Evolutionary conservation across 2,113 vertebrate species (phyloP).

Genomic region (Salvator merianae): DNA sequence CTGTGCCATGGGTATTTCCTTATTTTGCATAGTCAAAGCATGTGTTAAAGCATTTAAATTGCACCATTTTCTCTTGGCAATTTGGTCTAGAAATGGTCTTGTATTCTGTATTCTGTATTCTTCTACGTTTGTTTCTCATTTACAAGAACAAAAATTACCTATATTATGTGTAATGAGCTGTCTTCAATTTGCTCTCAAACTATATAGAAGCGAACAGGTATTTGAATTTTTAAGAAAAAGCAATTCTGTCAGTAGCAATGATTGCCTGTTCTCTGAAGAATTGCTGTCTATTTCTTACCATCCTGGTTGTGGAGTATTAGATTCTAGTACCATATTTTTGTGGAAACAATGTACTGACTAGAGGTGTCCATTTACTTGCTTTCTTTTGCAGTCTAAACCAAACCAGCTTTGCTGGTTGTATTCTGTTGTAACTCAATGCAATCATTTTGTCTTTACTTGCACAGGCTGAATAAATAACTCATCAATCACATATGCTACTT

Average conservation of each 20-base stretch:
- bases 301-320: background rate
- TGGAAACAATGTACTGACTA: background rate
- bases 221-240: conserved; percentile 8
- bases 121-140: background rate
- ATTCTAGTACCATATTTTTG: background rate
- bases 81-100: background rate
- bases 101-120: background rate
- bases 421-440: background rate
- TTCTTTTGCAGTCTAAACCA: background rate
- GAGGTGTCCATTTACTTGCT: background rate
- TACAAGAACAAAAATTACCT: conserved; percentile 2
- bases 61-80: background rate
- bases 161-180: background rate
- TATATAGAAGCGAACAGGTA: conserved; percentile 12
- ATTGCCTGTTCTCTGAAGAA: background rate
- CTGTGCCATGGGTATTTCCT: background rate
- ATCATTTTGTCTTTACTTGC: background rate
- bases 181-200: background rate
- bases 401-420: background rate
- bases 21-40: background rate
- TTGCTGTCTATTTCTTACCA: background rate
- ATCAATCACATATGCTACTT: background rate
- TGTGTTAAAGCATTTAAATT: background rate
- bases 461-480: background rate
- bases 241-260: background rate